These are phyloP conservation scores for Alentia gelatinosa DNA, from an alignment of 2,888 invertebrate species.

Conservation along the genomic window DNA sequence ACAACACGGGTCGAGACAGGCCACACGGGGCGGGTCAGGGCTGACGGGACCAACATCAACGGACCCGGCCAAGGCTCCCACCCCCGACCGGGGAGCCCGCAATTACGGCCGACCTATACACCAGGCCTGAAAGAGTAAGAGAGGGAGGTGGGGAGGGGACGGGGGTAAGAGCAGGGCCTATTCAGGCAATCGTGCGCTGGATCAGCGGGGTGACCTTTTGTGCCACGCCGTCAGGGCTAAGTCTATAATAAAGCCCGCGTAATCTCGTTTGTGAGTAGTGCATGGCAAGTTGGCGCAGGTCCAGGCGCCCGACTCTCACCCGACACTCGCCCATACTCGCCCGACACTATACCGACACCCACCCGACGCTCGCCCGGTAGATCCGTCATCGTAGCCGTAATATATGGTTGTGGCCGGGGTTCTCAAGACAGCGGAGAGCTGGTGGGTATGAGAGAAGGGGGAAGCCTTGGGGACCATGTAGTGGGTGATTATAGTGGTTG, in stretches of 20 bases:
- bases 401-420: background rate
- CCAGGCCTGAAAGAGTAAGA: background rate
- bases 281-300: background rate
- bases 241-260: background rate
- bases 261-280: background rate
- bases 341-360: background rate
- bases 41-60: background rate
- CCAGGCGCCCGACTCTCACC: background rate
- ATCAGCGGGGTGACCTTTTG: background rate
- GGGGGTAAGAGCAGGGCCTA: background rate
- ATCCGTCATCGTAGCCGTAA: background rate
- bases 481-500: background rate
- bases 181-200: background rate
- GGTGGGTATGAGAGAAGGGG: background rate
- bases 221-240: background rate
- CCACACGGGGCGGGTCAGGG: background rate
- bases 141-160: background rate
- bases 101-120: background rate
- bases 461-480: background rate
- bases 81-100: background rate
- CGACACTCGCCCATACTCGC: background rate
- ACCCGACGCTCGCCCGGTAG: background rate
- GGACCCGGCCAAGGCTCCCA: background rate
- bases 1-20: background rate
- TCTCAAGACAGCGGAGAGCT: background rate